Base-by-base conservation (phyloP, 2,888 invertebrate genomes). In the Dynastes hyllus region DNA sequence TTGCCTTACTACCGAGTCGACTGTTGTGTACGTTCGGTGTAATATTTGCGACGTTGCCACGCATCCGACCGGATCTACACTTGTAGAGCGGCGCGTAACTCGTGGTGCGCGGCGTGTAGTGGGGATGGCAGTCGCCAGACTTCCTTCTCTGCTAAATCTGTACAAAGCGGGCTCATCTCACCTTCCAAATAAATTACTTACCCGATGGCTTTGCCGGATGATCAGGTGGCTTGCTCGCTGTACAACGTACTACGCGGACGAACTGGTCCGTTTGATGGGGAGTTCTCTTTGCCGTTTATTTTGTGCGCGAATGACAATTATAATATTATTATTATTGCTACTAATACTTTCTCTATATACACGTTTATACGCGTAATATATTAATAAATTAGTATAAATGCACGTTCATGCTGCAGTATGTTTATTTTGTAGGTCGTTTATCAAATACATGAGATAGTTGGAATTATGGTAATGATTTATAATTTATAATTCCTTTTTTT, bases 61-160 rank as follows among this genome's bases (percentile, higher is more conserved):
- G 83, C 85, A 84, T 85, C 83, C 84, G 85, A 87, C 88, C 88
- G 88, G 88, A 88, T 88, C 88, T 88, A 86, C 87, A 87, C 87
- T 87, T 86, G 87, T 84, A 81, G 85, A 77, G 80, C 77, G 78
- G 80, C 77, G 78, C 73, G 82, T 75, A 81, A 71, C 75, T 80
- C 73, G 86, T 84, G 81, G 84, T 70, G 79, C 77, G 76, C 77
- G 77, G 75, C 81, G 76, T 80, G 79, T 81, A 70, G 82, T 79
- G 81, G 81, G 80, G 81, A 80, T 73, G 79, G 69, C 76, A 83
- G 84, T 82, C 84, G 83, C 84, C 84, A 87, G 86, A 88, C 88
- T 88, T 88, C 88, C 88, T 87, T 86, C 83, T 84, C 83, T 84
- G 81, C 86, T 85, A 86, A 86, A 86, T 86, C 86, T 86, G 85